A percentile compares a stretch with the other conserved stretches of the same genome.
phyloP scores from a whole-genome alignment of 1,140 invertebrate species.

The Agrilus planipennis region DNA sequence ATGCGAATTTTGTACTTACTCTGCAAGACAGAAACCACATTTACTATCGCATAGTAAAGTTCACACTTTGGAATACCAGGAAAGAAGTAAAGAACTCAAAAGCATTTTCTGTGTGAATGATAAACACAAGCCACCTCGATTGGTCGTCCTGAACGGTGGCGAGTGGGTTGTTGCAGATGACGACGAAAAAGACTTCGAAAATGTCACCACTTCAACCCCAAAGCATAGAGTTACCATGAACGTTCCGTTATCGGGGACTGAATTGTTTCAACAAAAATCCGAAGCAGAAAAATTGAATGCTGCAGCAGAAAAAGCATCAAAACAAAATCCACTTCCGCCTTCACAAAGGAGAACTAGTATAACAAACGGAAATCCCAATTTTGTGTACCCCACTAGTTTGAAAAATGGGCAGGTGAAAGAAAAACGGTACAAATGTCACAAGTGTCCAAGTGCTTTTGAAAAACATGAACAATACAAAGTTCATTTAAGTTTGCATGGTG shows the following conservation, averaged over 20 bases:
- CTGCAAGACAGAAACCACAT: slow-evolving; percentile 54
- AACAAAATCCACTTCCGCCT: slow-evolving; percentile 5
- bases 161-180: slow-evolving; percentile 13
- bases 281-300: slow-evolving; percentile 38
- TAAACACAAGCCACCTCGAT: slow-evolving; percentile 47
- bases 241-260: slow-evolving; percentile 49
- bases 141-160: slow-evolving; percentile 44
- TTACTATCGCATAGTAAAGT: slow-evolving; percentile 63
- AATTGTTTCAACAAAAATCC: slow-evolving; percentile 47
- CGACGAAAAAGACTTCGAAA: slow-evolving; percentile 12
- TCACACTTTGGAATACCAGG: slow-evolving; percentile 71
- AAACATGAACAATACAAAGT: slow-evolving; percentile 76
- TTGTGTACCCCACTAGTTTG: slow-evolving; percentile 61
- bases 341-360: slow-evolving; percentile 54
- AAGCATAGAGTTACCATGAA: slow-evolving; percentile 23
- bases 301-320: neutral
- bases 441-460: slow-evolving; percentile 80
- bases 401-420: slow-evolving; percentile 63
- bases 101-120: slow-evolving; percentile 50
- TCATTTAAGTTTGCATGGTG: slow-evolving; percentile 72
- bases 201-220: slow-evolving; percentile 14
- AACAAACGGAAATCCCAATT: slow-evolving; percentile 59
- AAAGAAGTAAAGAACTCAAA: slow-evolving; percentile 58
- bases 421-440: slow-evolving; percentile 70
- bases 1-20: slow-evolving; percentile 70